phyloP scores from a whole-genome alignment of 1,140 invertebrate species.

The Drosophila bocqueti region DNA sequence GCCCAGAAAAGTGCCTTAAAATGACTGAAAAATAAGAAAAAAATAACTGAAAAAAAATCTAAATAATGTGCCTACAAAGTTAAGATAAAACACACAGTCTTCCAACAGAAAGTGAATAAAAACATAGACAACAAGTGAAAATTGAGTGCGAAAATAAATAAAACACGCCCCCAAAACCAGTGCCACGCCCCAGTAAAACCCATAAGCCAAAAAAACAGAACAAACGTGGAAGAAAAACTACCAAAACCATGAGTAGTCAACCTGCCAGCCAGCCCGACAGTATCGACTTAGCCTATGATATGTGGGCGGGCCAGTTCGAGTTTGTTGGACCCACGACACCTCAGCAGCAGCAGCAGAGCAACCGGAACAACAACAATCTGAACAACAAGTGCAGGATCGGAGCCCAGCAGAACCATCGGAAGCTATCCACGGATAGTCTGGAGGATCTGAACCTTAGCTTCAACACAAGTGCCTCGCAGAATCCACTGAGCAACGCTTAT shows the following conservation, averaged over 20 bases:
- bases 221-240: conserved; percentile 16
- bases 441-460: conserved; percentile 84
- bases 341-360: conserved; percentile 36
- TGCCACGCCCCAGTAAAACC: conserved; percentile 45
- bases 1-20: conserved; percentile 64
- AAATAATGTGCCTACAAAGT: conserved; percentile 58
- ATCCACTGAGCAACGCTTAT: conserved; percentile 75
- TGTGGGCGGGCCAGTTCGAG: conserved; percentile 95
- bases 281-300: conserved; percentile 91
- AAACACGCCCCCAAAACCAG: conserved; percentile 22
- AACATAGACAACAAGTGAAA: conserved; percentile 11
- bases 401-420: conserved; percentile 51
- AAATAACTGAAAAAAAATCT: conserved; percentile 13
- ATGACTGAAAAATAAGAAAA: conserved; percentile 27
- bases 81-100: conserved; percentile 37
- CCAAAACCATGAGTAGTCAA: conserved; percentile 85
- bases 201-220: conserved; percentile 31
- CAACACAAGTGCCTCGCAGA: conserved; percentile 69
- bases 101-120: conserved; percentile 25
- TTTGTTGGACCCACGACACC: conserved; percentile 87
- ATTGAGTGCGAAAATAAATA: conserved; percentile 31
- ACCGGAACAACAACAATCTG: conserved; percentile 51
- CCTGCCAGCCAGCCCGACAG: conserved; percentile 85
- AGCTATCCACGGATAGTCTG: conserved; percentile 71
- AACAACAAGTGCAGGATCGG: conserved; percentile 67